Conservation (phyloP, 2,797 vertebrate species). For the Sphaeramia orbicularis region DNA sequence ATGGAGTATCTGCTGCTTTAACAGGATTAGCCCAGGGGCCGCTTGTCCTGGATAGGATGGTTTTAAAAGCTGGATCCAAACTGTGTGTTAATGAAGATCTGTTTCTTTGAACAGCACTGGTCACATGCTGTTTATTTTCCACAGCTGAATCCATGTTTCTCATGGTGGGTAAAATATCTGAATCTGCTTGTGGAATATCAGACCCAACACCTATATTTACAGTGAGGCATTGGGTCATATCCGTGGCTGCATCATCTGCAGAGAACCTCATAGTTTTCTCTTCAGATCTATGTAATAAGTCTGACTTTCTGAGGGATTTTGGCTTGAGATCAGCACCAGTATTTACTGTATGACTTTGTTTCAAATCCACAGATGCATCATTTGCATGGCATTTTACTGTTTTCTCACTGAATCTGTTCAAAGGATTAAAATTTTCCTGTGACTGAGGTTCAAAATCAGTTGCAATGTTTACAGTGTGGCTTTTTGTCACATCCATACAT, state of each 20-base stretch:
- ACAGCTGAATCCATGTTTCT: constrained; percentile 11
- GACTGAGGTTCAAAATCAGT: too few species aligned
- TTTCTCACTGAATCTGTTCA: not conserved
- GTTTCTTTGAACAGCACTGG: constrained; percentile 6
- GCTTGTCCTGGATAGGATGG: constrained; percentile 24
- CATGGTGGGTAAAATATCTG: not conserved
- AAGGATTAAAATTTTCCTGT: too few species aligned
- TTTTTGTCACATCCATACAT: constrained; percentile 2
- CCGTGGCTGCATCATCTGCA: not conserved
- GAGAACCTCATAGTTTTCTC: not conserved
- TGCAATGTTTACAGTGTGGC: not conserved
- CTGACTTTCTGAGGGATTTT: not conserved
- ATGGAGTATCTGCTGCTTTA: constrained; percentile 1
- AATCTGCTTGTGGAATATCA: not conserved
- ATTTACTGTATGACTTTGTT: not conserved
- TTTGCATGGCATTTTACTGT: not conserved
- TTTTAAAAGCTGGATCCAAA: constrained; percentile 41
- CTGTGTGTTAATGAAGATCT: constrained; percentile 17
- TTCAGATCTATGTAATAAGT: not conserved
- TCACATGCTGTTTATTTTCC: constrained; percentile 34
- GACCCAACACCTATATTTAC: constrained; percentile 1
- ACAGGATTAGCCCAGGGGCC: constrained; percentile 9
- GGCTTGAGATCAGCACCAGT: not conserved
- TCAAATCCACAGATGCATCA: constrained; percentile 6
- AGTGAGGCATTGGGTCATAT: constrained; percentile 4